phyloP scores from a whole-genome alignment of 92 coral and sea anemone species.

The Zoanthus solanderi region DNA sequence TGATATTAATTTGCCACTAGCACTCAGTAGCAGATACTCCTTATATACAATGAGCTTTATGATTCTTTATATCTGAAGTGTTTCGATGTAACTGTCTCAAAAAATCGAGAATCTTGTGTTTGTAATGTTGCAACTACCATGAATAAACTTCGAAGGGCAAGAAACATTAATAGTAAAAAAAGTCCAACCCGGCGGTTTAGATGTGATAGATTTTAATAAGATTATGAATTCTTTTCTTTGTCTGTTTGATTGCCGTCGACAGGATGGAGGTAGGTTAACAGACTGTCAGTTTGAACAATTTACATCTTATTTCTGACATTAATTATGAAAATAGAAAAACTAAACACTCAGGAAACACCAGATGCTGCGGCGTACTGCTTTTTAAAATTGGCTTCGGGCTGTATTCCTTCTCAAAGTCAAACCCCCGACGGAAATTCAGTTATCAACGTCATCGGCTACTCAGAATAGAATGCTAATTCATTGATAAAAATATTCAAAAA shows the following conservation, averaged over 20 bases:
- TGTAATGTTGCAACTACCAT: background rate
- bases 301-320: slow-evolving; percentile 46
- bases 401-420: background rate
- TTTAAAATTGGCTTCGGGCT: background rate
- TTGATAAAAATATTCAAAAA: background rate
- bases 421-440: background rate
- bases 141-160: background rate
- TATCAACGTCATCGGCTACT: background rate
- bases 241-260: slow-evolving; percentile 46
- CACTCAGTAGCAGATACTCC: background rate
- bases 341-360: slow-evolving; percentile 30
- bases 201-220: slow-evolving; percentile 42
- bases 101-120: background rate
- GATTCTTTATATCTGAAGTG: background rate
- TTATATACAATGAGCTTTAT: background rate
- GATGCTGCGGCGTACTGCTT: background rate
- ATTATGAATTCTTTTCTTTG: slow-evolving; percentile 38
- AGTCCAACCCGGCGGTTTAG: slow-evolving; percentile 19
- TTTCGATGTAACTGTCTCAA: background rate
- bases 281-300: slow-evolving; percentile 38
- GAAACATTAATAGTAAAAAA: slow-evolving; percentile 11
- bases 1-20: background rate
- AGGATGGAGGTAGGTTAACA: slow-evolving; percentile 29
- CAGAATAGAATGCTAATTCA: background rate
- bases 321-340: slow-evolving; percentile 27